Conservation (phyloP, 2,113 vertebrate species). For the Galeopterus variegatus region DNA sequence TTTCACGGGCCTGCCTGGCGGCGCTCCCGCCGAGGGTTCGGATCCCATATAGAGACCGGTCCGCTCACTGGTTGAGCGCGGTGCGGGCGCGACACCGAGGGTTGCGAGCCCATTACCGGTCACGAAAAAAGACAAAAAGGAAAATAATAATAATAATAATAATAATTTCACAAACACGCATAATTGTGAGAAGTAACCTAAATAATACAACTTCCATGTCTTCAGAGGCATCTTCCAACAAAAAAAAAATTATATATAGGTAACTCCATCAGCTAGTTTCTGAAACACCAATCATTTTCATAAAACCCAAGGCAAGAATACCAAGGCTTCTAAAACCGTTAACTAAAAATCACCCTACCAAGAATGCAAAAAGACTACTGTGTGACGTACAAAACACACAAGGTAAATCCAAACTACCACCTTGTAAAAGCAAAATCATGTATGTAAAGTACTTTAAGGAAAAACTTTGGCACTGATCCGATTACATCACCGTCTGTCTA, state of each 20-base stretch:
- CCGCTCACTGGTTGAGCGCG: no score
- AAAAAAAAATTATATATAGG: not conserved
- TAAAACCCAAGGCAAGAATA: not conserved
- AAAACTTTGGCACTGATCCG: not conserved
- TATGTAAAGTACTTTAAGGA: not conserved
- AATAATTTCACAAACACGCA: not conserved
- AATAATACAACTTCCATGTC: not conserved
- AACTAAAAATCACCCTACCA: constrained; percentile 5
- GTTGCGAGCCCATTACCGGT: no score
- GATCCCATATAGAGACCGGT: no score
- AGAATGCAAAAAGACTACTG: not conserved
- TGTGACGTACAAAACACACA: not conserved
- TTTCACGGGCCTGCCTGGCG: no score
- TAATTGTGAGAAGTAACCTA: not conserved
- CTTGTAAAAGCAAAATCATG: not conserved
- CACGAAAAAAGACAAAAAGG: no score
- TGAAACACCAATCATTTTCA: constrained; percentile 43
- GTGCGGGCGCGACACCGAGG: no score
- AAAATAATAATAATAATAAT: no score
- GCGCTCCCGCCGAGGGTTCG: no score
- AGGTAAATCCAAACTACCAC: not conserved
- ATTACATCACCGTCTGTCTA: constrained; percentile 60
- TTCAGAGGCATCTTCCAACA: constrained; percentile 24
- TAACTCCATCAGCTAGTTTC: constrained; percentile 12
- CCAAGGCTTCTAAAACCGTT: not conserved